Evolutionary conservation across 53 echinoderm and acorn worm genomes (phyloP).

Genomic region (Holothuria scabra): DNA sequence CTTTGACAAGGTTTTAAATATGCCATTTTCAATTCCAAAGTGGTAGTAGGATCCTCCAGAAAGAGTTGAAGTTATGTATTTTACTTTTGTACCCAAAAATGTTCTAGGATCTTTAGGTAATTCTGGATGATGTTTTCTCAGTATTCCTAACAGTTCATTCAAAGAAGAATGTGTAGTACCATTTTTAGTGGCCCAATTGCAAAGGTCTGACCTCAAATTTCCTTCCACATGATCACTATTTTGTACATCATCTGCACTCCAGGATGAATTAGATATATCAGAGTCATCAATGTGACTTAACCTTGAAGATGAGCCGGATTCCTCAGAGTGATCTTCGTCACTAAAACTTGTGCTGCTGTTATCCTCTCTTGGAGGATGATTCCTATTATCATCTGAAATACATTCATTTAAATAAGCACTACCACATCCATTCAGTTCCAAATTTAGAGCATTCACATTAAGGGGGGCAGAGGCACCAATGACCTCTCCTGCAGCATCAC

Average conservation of each 20-base stretch:
- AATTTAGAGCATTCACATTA: background rate
- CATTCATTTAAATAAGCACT: background rate
- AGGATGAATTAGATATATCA: background rate
- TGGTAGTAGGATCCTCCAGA: constrained; percentile 62
- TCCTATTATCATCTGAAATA: background rate
- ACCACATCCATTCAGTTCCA: constrained; percentile 6
- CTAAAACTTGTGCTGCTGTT: background rate
- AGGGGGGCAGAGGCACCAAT: background rate
- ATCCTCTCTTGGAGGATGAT: too few species aligned
- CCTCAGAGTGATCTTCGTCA: background rate
- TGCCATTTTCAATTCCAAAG: constrained; percentile 26
- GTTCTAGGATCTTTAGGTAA: constrained; percentile 64
- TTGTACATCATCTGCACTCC: too few species aligned
- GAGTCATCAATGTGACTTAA: too few species aligned
- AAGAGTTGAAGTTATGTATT: constrained; percentile 26
- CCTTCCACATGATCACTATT: background rate
- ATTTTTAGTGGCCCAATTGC: constrained; percentile 19
- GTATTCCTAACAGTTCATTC: constrained; percentile 52
- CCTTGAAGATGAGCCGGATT: background rate
- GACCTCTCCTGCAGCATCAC: background rate
- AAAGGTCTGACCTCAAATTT: constrained; percentile 1
- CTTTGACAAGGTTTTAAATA: too few species aligned
- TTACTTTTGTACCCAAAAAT: constrained; percentile 35
- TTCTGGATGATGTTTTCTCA: constrained; percentile 42
- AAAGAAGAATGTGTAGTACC: constrained; percentile 51